Conservation (phyloP, 2,797 vertebrate genomes). For the Iguana delicatissima region DNA sequence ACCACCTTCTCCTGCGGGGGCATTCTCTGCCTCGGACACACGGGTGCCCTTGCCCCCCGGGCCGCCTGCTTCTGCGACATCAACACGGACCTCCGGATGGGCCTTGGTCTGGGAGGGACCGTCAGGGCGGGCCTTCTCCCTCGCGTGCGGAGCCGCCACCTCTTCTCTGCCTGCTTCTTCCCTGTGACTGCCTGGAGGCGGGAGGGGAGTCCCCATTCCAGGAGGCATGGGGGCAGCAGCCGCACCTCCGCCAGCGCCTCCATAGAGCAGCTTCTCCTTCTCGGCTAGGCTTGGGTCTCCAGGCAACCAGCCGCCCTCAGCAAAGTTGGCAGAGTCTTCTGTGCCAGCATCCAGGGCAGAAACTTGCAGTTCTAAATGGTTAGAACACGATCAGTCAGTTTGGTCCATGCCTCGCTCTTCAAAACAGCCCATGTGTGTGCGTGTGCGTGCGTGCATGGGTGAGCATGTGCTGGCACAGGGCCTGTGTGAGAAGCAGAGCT, state of each 20-base stretch:
- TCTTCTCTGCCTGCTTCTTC: constrained; percentile 1
- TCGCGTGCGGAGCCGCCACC: constrained; percentile 42
- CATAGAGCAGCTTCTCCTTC: constrained; percentile 70
- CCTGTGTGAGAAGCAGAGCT: neutral
- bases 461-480: no score
- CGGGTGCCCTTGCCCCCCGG: constrained; percentile 1
- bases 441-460: neutral
- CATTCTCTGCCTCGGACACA: constrained; percentile 38
- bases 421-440: constrained; percentile 34
- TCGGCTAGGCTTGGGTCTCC: constrained; percentile 74
- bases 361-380: constrained; percentile 81
- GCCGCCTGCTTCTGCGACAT: rapidly evolving
- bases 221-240: constrained; percentile 41
- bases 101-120: neutral
- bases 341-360: constrained; percentile 70
- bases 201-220: constrained; percentile 63
- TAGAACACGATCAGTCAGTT: constrained; percentile 85
- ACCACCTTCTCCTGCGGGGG: neutral
- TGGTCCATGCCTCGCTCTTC: constrained; percentile 53
- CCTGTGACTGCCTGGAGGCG: constrained; percentile 55
- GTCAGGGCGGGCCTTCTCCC: no score
- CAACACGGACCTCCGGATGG: neutral
- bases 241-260: constrained; percentile 27
- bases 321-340: constrained; percentile 75
- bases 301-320: constrained; percentile 70